phyloP scores from a whole-genome alignment of 2,888 invertebrate species.

The Drosophila silvestris region DNA sequence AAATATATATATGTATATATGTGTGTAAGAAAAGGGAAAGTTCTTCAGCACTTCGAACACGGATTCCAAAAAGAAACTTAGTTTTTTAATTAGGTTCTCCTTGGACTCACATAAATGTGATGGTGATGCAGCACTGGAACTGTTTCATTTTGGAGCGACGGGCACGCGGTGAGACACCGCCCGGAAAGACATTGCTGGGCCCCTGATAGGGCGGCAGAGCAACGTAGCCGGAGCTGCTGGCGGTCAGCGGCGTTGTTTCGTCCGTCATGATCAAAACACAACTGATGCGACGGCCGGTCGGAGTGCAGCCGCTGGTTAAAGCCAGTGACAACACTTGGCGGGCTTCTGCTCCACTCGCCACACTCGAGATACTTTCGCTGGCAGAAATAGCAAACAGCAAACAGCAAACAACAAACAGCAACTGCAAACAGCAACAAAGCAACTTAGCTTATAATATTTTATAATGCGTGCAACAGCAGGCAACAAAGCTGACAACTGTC shows the following conservation, averaged over 20 bases:
- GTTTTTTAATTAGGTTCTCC: background rate
- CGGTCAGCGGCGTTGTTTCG: slow-evolving; percentile 86
- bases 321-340: slow-evolving; percentile 61
- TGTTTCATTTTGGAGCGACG: slow-evolving; percentile 86
- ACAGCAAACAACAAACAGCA: slow-evolving; percentile 3
- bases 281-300: slow-evolving; percentile 47
- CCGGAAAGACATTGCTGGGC: slow-evolving; percentile 86
- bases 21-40: background rate
- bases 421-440: slow-evolving; percentile 41
- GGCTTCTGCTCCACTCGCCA: slow-evolving; percentile 71
- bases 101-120: slow-evolving; percentile 89
- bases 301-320: slow-evolving; percentile 32
- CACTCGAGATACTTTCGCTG: slow-evolving; percentile 75
- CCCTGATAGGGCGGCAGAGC: slow-evolving; percentile 78
- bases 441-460: slow-evolving; percentile 72
- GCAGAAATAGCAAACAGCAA: slow-evolving; percentile 14
- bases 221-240: slow-evolving; percentile 65
- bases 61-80: background rate
- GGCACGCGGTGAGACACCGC: slow-evolving; percentile 85
- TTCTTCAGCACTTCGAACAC: background rate
- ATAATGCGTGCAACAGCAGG: slow-evolving; percentile 59
- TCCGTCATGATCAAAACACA: slow-evolving; percentile 81
- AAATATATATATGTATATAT: background rate
- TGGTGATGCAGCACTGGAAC: slow-evolving; percentile 91
- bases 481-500: slow-evolving; percentile 58